Conservation (phyloP, 2,888 invertebrate genomes). For the Lingula anatina region DNA sequence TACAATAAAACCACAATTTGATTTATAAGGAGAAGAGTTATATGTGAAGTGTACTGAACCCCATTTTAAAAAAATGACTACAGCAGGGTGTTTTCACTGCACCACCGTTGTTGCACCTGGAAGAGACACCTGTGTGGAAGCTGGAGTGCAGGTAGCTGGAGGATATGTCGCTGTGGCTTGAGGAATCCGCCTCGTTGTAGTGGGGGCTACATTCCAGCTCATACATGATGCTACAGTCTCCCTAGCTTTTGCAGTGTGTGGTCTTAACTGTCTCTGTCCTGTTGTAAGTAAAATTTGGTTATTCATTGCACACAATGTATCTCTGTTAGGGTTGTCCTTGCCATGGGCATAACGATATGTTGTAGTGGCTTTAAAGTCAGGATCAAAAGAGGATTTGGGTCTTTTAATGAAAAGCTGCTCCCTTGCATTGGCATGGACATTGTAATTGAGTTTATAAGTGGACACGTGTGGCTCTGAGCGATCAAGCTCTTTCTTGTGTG, state of each 20-base stretch:
- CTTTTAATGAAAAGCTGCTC: slow-evolving; percentile 27
- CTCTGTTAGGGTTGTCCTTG: slow-evolving; percentile 28
- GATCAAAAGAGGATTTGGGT: slow-evolving; percentile 39
- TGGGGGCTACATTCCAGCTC: slow-evolving; percentile 33
- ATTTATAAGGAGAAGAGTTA: no score
- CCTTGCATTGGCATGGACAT: neutral
- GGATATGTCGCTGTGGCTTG: no score
- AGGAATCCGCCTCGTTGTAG: no score
- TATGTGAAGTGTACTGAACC: no score
- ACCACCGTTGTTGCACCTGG: no score
- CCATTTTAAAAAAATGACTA: no score
- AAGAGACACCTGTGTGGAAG: no score
- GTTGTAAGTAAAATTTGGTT: slow-evolving; percentile 28
- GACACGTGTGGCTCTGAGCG: slow-evolving; percentile 25
- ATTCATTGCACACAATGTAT: slow-evolving; percentile 28
- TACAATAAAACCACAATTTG: no score
- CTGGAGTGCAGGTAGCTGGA: no score
- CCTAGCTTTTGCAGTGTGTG: slow-evolving; percentile 22
- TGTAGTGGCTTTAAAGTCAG: slow-evolving; percentile 25
- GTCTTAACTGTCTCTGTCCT: slow-evolving; percentile 21
- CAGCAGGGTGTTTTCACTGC: no score
- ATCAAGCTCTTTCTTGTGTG: slow-evolving; percentile 26
- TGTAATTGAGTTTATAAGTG: slow-evolving; percentile 33
- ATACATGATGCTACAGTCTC: slow-evolving; percentile 40
- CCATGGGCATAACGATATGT: slow-evolving; percentile 44